phyloP scores from a whole-genome alignment of 2,113 vertebrate species.

The Danio rerio region GRCz12tu NC_133196.1:16885501-16886000 shows the following conservation, averaged over 20 bases:
- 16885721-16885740: slow-evolving; percentile 25
- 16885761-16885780: slow-evolving; percentile 15
- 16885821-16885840: slow-evolving; percentile 45
- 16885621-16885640: too few relatives aligned
- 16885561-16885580: too few relatives aligned
- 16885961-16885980: neutral
- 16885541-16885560: too few relatives aligned
- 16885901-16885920: neutral
- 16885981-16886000: neutral
- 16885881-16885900: slow-evolving; percentile 6
- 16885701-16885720: slow-evolving; percentile 1
- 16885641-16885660: too few relatives aligned
- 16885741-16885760: slow-evolving; percentile 35
- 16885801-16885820: slow-evolving; percentile 22
- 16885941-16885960: neutral
- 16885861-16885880: slow-evolving; percentile 47
- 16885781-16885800: slow-evolving; percentile 42
- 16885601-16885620: too few relatives aligned
- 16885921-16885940: neutral
- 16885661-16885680: neutral
- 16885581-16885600: too few relatives aligned
- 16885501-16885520: too few relatives aligned
- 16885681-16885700: slow-evolving; percentile 6
- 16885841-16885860: slow-evolving; percentile 13
- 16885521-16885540: too few relatives aligned